Conservation (phyloP, 2,888 invertebrate species). For the Drosophila macrothrix region DNA sequence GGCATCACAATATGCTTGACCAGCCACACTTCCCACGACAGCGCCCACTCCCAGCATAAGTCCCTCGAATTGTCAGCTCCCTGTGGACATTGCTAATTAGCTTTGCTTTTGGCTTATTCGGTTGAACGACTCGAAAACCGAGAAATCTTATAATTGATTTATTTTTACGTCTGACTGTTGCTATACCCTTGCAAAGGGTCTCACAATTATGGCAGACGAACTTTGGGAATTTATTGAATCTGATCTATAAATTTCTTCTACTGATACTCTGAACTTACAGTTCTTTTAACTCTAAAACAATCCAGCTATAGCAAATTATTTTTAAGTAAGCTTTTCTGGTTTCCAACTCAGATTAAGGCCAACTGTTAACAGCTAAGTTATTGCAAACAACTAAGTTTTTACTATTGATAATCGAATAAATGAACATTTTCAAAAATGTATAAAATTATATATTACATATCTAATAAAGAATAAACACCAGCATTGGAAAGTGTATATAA, state of each 20-base stretch:
- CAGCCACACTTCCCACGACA: slow-evolving; percentile 21
- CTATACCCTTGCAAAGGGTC: neutral
- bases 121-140: slow-evolving; percentile 21
- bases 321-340: neutral
- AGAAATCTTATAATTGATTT: slow-evolving; percentile 61
- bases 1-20: slow-evolving; percentile 61
- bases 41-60: neutral
- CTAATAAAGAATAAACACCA: neutral
- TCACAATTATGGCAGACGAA: neutral
- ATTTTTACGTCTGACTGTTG: slow-evolving; percentile 42
- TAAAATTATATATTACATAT: neutral
- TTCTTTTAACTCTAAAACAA: neutral
- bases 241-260: neutral
- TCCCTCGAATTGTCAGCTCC: slow-evolving; percentile 6
- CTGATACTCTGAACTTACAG: neutral
- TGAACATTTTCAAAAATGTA: neutral
- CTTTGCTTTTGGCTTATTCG: slow-evolving; percentile 41
- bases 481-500: neutral
- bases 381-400: too few species aligned
- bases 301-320: neutral
- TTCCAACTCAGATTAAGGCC: neutral
- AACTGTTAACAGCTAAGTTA: neutral
- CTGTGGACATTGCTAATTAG: slow-evolving; percentile 49
- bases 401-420: neutral
- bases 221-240: neutral